Evolutionary conservation across 2,797 vertebrate species (phyloP).

Genomic region (Anabas testudineus): DNA sequence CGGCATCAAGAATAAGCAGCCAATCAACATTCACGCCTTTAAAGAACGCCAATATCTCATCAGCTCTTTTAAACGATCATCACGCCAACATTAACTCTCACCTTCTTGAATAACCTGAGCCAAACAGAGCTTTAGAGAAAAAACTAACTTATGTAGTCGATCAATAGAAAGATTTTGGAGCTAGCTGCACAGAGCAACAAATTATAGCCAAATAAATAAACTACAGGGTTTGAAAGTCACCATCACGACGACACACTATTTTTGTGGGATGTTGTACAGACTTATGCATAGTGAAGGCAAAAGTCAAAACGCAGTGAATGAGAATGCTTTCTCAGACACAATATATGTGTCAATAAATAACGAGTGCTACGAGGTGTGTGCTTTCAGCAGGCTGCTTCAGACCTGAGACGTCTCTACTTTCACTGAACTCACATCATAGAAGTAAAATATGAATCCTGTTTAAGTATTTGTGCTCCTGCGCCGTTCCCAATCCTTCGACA

Average conservation of each 20-base stretch:
- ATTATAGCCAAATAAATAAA: slow-evolving; percentile 44
- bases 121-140: slow-evolving; percentile 35
- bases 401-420: slow-evolving; percentile 24
- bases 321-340: slow-evolving; percentile 29
- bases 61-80: slow-evolving; percentile 48
- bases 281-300: neutral
- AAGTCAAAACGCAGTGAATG: slow-evolving; percentile 37
- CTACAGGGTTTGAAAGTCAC: slow-evolving; percentile 24
- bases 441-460: slow-evolving; percentile 1
- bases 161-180: slow-evolving; percentile 8
- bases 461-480: slow-evolving; percentile 3
- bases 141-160: neutral
- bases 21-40: slow-evolving; percentile 74
- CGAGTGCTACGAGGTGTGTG: slow-evolving; percentile 39
- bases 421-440: slow-evolving; percentile 10
- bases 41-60: slow-evolving; percentile 69
- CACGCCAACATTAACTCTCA: slow-evolving; percentile 40
- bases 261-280: neutral
- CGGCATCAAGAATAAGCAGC: slow-evolving; percentile 70
- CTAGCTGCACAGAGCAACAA: neutral
- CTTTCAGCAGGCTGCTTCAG: slow-evolving; percentile 34
- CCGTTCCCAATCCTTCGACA: slow-evolving; percentile 10
- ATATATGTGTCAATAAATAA: slow-evolving; percentile 60
- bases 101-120: slow-evolving; percentile 31
- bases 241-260: slow-evolving; percentile 2